Base-by-base conservation (phyloP, 2,797 vertebrate genomes). In the Bradypus variegatus region DNA sequence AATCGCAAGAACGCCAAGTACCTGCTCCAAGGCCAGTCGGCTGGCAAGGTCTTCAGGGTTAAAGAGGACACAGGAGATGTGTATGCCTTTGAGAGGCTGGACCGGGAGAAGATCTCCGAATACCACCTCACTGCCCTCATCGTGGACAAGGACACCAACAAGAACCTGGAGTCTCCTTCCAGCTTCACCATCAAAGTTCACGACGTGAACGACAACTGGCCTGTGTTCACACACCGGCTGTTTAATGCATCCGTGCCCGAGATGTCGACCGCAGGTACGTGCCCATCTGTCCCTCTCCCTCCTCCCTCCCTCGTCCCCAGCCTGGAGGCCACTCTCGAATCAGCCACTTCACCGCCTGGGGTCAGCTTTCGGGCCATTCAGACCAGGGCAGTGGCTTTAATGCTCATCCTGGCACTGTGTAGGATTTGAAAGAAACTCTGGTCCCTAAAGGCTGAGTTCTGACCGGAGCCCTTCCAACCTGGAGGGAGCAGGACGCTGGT, bases 191-290 rank as follows among this genome's bases (percentile, higher is more conserved):
- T 98, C 94, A 97, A 97, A 91, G 97, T 98, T 18, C 95, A 97
- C 0, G 98, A 98, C 0, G 93, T 98, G 45, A 98, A 98, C 2
- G 98, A 98, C 96, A 98, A 98, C 0, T 97, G 95, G 64, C 98
- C 98, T 0, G 95, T 97, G 64, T 98, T 98, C 92, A 96, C 95
- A 0, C 96, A 95, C 55, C 97, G 88, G 25, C 18, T 97, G 6
- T 98, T 97, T 96, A 98, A 98, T 0, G 97, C 97, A 0, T 98
- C 98, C 2, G 97, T 98, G 50, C 96, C 95, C 0, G 98, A 98
- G 96, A 98, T 98, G 97, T 98, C 98, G 0, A 75, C 95, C 38
- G 90, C 95, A 23, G 97, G 98, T 98, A 96, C 0, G 97, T 89
- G 41, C 79, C 86, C 2, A 0, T 45, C 91, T 50, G 6, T 58